Base-by-base conservation (phyloP, 2,797 vertebrate genomes). In the Microctenopoma lineatum region DNA sequence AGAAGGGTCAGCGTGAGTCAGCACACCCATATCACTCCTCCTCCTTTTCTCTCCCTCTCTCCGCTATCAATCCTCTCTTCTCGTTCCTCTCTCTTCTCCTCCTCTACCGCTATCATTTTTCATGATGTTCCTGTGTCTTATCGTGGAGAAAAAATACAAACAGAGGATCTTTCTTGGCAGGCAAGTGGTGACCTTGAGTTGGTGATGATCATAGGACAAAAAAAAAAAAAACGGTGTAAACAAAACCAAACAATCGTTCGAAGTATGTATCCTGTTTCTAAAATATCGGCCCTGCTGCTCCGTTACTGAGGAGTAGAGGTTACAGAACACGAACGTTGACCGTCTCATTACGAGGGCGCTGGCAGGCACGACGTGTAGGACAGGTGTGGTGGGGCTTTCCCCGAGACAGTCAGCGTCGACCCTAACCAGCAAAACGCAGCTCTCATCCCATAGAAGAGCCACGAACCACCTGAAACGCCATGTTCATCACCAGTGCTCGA, bases 1-100 rank as follows among this genome's bases (percentile, higher is more conserved):
- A 88, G 81, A 85, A 83, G 89, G 90, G 90, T 92, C 91, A 91
- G 78, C 81, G 77, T 93, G 90, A 92, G 76, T 92, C 89, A 91
- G 87, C 83, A 84, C 87, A 88, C 84, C 89, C 90, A 83, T 87
- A 85, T 86, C 85, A 86, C 88, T 88, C 88, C 87, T 89, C 85
- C 78, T 89, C 85, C 78, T 92, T 83, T 86, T 75, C 72, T 84
- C 79, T 79, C 56, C 50, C 60, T 21, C 21, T 68, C 52, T 47
- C 27, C 75, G 78, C 80, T 57, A 79, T 83, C 84, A 83, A 79
- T 78, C 75, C 66, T 75, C 66, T 82, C 57, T 69, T 77, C 64
- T 58, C 67, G 59, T 63, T 54, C 57, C 60, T 64, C 45, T 59
- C 81, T 77, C 83, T 80, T 60, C 80, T 83, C 73, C 66, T 9